A percentile compares a stretch with the other conserved stretches of the same genome.
phyloP scores from a whole-genome alignment of 2,888 invertebrate species.

The Scaptomyza cyrtandrae region DNA sequence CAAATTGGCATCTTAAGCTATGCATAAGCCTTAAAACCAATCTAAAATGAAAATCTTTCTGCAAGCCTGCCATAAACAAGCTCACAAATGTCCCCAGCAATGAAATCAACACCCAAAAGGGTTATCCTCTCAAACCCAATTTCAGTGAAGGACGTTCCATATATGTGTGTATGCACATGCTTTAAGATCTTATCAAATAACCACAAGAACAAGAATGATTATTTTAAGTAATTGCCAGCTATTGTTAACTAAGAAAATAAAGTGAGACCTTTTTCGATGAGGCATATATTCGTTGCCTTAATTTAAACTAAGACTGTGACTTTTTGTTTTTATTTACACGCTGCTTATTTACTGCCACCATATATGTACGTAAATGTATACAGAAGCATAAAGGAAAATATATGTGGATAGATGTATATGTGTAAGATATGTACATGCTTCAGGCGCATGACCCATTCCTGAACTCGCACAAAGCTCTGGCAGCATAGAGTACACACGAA shows the following conservation, averaged over 20 bases:
- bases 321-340: slow-evolving; percentile 54
- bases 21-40: slow-evolving; percentile 22
- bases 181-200: slow-evolving; percentile 75
- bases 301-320: slow-evolving; percentile 43
- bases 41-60: slow-evolving; percentile 72
- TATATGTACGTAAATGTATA: not conserved
- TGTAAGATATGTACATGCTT: slow-evolving; percentile 53
- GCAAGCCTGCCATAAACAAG: slow-evolving; percentile 19
- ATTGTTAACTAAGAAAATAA: slow-evolving; percentile 36
- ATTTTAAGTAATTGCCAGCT: slow-evolving; percentile 72
- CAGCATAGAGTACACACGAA: slow-evolving; percentile 51
- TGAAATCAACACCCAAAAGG: slow-evolving; percentile 64
- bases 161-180: slow-evolving; percentile 36
- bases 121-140: slow-evolving; percentile 37
- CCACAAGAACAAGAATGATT: slow-evolving; percentile 69
- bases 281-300: slow-evolving; percentile 23
- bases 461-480: slow-evolving; percentile 68
- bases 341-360: slow-evolving; percentile 61
- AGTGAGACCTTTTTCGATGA: slow-evolving; percentile 26
- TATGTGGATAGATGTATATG: slow-evolving; percentile 34
- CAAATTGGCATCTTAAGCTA: slow-evolving; percentile 42
- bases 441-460: slow-evolving; percentile 83
- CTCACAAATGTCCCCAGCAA: slow-evolving; percentile 28
- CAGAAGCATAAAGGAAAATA: slow-evolving; percentile 18
- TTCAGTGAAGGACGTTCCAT: slow-evolving; percentile 31